Percentiles rank a stretch among this genome's conserved stretches.
Conservation (phyloP, 2,888 invertebrate species). For the Subacronicta megacephala region DNA sequence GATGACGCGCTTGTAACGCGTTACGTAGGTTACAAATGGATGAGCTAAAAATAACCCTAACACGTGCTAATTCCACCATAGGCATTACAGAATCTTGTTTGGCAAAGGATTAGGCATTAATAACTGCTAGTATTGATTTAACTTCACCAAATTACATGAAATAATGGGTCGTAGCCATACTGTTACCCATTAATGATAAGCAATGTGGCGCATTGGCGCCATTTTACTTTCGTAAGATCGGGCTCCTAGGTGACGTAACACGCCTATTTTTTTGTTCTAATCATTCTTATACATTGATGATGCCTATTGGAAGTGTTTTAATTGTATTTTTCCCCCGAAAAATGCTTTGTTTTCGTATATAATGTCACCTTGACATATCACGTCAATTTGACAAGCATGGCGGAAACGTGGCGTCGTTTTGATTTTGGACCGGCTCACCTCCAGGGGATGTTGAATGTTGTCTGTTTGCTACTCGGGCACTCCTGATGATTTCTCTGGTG, state of each 20-base stretch:
- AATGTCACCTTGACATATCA: conserved; percentile 89
- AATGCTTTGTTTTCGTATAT: conserved; percentile 83
- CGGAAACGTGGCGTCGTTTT: conserved; percentile 89
- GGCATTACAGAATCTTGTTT: conserved; percentile 29
- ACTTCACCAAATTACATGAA: conserved; percentile 6
- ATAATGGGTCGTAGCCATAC: conserved; percentile 15
- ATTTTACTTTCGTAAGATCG: conserved; percentile 84
- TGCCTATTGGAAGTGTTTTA: conserved; percentile 58
- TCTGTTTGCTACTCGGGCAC: conserved; percentile 81
- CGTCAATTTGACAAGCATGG: conserved; percentile 89
- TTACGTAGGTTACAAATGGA: conserved; percentile 62
- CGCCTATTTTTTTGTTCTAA: conserved; percentile 67
- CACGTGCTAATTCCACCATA: conserved; percentile 76
- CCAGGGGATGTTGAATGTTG: conserved; percentile 84
- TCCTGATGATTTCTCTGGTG: conserved; percentile 84
- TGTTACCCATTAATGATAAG: conserved; percentile 52
- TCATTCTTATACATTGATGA: conserved; percentile 47
- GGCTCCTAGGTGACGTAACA: conserved; percentile 84
- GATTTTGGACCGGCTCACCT: conserved; percentile 81
- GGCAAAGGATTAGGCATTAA: conserved; percentile 43
- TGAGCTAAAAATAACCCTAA: conserved; percentile 82
- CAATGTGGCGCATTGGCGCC: conserved; percentile 82
- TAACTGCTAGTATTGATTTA: conserved; percentile 5
- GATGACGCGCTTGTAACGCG: conserved; percentile 56
- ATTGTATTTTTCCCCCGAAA: conserved; percentile 65